A percentile compares a stretch with the other conserved stretches of the same genome.
Evolutionary conservation across 2,888 invertebrate species (phyloP).

Genomic region (Spodoptera exigua): DNA sequence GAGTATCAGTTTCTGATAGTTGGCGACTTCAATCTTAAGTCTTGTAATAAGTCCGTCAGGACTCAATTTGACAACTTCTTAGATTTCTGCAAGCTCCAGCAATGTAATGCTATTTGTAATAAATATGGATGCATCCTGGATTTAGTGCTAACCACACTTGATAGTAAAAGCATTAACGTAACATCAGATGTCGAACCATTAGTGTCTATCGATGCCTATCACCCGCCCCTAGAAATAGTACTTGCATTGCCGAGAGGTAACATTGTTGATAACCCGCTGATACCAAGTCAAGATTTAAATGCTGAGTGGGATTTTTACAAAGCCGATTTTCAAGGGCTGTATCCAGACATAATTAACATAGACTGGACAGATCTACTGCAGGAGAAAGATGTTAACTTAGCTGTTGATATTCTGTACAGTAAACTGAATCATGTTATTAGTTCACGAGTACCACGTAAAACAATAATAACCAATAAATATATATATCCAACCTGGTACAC

Average conservation of each 20-base stretch:
- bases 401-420: slow-evolving; percentile 3
- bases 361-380: slow-evolving; percentile 9
- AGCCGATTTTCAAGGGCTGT: slow-evolving; percentile 8
- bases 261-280: neutral
- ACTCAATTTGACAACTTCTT: slow-evolving; percentile 8
- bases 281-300: neutral
- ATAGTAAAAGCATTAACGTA: neutral
- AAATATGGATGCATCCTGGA: slow-evolving; percentile 23
- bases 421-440: slow-evolving; percentile 1
- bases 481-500: slow-evolving; percentile 11
- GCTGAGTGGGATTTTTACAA: neutral
- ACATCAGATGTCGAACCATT: slow-evolving; percentile 11
- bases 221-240: slow-evolving; percentile 20
- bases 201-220: slow-evolving; percentile 18
- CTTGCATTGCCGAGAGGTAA: neutral
- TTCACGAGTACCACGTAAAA: slow-evolving; percentile 7
- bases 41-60: neutral
- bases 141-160: slow-evolving; percentile 4
- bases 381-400: neutral
- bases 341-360: slow-evolving; percentile 4
- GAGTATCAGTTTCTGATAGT: too few relatives aligned
- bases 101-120: slow-evolving; percentile 15
- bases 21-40: slow-evolving; percentile 4
- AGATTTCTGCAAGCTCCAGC: slow-evolving; percentile 10
- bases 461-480: slow-evolving; percentile 1